A percentile compares a stretch with the other conserved stretches of the same genome.
Conservation (phyloP, 1,140 invertebrate species). For the Cephus cinctus region DNA sequence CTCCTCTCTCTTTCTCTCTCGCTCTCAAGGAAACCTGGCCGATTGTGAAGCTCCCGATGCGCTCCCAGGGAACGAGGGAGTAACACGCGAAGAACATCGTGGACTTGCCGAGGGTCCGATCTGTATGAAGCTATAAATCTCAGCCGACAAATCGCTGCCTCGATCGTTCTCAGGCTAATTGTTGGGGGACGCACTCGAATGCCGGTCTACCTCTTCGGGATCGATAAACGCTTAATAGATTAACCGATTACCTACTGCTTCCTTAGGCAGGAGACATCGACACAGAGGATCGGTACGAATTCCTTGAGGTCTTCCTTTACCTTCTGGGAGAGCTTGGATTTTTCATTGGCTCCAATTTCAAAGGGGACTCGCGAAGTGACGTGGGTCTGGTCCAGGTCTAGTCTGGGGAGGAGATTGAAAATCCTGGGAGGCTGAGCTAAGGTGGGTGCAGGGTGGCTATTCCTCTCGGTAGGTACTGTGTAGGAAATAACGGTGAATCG, state of each 20-base stretch:
- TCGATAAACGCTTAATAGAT: conserved; percentile 21
- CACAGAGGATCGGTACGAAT: too few relatives aligned
- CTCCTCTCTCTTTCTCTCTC: conserved; percentile 8
- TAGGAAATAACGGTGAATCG: too few relatives aligned
- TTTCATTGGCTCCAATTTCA: too few relatives aligned
- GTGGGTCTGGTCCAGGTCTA: too few relatives aligned
- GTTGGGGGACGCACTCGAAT: conserved; percentile 36
- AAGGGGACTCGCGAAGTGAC: too few relatives aligned
- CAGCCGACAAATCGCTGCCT: conserved; percentile 36
- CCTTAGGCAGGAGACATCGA: too few relatives aligned
- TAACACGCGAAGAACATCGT: neutral
- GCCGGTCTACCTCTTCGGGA: conserved; percentile 11
- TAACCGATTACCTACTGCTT: conserved; percentile 39
- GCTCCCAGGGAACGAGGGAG: neutral
- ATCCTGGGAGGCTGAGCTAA: too few relatives aligned
- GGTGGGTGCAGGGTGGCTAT: too few relatives aligned
- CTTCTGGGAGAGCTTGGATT: too few relatives aligned
- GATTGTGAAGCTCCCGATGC: neutral
- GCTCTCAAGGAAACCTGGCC: neutral
- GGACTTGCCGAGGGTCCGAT: conserved; percentile 2
- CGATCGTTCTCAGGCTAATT: conserved; percentile 38
- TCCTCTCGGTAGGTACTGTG: too few relatives aligned
- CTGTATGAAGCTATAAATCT: conserved; percentile 44
- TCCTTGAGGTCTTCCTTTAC: too few relatives aligned
- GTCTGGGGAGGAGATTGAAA: too few relatives aligned